Evolutionary conservation across 2,888 invertebrate species (phyloP), one percentile per base, ranked within the genome.

Genomic region (Drosophila ustulata): DNA sequence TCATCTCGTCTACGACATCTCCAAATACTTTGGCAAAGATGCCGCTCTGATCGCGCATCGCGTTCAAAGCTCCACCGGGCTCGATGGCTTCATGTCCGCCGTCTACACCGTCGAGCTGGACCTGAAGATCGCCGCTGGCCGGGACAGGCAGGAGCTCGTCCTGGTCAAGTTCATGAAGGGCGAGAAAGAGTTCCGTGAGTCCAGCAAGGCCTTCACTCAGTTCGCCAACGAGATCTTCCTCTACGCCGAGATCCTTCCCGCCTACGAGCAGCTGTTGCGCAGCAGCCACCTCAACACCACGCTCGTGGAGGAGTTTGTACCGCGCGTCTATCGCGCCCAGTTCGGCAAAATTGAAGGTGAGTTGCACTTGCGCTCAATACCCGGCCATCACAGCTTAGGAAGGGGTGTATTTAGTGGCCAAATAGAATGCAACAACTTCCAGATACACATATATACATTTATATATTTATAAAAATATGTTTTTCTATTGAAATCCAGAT

Each of bases 111-210:
- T 90, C 11, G 41, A 80, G 6, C 52, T 90, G 41, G 79, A 71
- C 4, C 71, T 91, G n/a, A 63, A 72, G 45, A 70, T 81, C 0
- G 43, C 43, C 2, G 71, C 67, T 13, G 8, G 8, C 4, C 85
- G 89, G 11, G 53, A 43, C 11, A 67, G 53, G 4, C 76, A 71
- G 9, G 78, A 90, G 26, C 46, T 75, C 45, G 66, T 90, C 11
- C 80, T 92, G 52, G 87, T 87, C 0, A 92, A 92, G 66, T 91
- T 92, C 55, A 92, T 92, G 92, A 91, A 90, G 59, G 91, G 92
- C 23, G 88, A 86, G 49, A 75, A 78, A 2, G 66, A 72, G 11
- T 92, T 92, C 46, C 90, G 92, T 1, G 80, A 83, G 28, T 78
- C 79, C 2, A 90, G 89, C 62, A 89, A 90, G 71, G 90, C 90